phyloP scores from a whole-genome alignment of 2,888 invertebrate species.

The Acrobasis suavella region DNA sequence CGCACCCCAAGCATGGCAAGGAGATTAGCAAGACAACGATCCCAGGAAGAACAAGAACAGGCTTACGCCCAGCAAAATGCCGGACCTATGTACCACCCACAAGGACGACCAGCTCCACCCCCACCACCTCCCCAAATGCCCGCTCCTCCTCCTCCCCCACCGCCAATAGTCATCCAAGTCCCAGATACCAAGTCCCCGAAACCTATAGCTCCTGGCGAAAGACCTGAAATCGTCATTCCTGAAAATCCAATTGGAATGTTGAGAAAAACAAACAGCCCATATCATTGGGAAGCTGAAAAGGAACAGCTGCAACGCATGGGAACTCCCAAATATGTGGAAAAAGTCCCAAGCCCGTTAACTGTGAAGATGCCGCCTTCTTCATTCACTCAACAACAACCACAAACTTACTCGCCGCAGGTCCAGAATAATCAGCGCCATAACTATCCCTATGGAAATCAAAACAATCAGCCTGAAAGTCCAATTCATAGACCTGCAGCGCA shows the following conservation, averaged over 20 bases:
- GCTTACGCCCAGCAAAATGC: slow-evolving; percentile 55
- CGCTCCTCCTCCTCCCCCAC: slow-evolving; percentile 82
- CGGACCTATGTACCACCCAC: slow-evolving; percentile 56
- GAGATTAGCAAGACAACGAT: slow-evolving; percentile 86
- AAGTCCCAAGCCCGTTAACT: slow-evolving; percentile 73
- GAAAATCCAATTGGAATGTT: slow-evolving; percentile 87
- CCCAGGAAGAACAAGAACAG: slow-evolving; percentile 80
- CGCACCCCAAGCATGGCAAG: slow-evolving; percentile 94
- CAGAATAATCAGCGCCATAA: slow-evolving; percentile 55
- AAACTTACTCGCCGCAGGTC: slow-evolving; percentile 60
- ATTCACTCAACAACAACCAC: slow-evolving; percentile 69
- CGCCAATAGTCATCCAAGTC: slow-evolving; percentile 81
- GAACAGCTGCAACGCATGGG: slow-evolving; percentile 79
- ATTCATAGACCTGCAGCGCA: slow-evolving; percentile 75
- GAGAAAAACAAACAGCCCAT: slow-evolving; percentile 86
- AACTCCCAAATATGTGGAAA: slow-evolving; percentile 72
- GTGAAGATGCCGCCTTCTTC: slow-evolving; percentile 70
- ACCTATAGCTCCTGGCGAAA: slow-evolving; percentile 80
- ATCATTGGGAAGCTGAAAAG: slow-evolving; percentile 84
- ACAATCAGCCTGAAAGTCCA: slow-evolving; percentile 70
- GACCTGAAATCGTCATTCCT: slow-evolving; percentile 89
- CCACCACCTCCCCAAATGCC: slow-evolving; percentile 74
- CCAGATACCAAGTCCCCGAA: slow-evolving; percentile 78
- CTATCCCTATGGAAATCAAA: slow-evolving; percentile 53
- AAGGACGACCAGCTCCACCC: slow-evolving; percentile 72